Conservation (phyloP, 2,113 vertebrate species). For the Platichthys stellatus region DNA sequence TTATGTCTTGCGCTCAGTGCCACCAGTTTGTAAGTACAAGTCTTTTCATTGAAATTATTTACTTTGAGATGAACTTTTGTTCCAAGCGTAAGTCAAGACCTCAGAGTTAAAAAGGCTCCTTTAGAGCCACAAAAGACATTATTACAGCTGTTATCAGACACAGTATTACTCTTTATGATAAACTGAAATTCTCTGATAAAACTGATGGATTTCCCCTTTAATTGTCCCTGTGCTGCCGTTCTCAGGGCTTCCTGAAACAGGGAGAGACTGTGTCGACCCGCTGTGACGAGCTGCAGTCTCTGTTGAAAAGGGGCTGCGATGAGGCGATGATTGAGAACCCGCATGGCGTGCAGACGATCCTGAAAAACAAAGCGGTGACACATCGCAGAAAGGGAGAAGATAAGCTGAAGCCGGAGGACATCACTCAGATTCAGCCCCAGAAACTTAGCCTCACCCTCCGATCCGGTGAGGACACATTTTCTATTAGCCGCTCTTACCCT, state of each 20-base stretch:
- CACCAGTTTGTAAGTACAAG: too few relatives aligned
- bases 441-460: slow-evolving; percentile 88
- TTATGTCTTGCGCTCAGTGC: too few relatives aligned
- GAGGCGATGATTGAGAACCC: slow-evolving; percentile 89
- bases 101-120: background rate
- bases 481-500: background rate
- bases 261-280: slow-evolving; percentile 94
- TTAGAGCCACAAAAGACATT: background rate
- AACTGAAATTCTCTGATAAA: background rate
- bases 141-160: too few relatives aligned
- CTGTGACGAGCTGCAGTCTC: slow-evolving; percentile 91
- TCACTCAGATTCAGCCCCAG: slow-evolving; percentile 97
- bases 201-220: background rate
- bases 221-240: slow-evolving; percentile 7
- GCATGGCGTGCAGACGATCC: slow-evolving; percentile 75
- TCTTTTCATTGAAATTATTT: too few relatives aligned
- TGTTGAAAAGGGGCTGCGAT: slow-evolving; percentile 88
- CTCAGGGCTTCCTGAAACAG: slow-evolving; percentile 89
- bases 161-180: too few relatives aligned
- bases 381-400: slow-evolving; percentile 86
- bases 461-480: slow-evolving; percentile 83
- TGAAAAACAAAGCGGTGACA: slow-evolving; percentile 87
- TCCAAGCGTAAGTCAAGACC: too few relatives aligned
- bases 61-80: too few relatives aligned
- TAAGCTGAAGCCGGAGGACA: slow-evolving; percentile 88